Evolutionary conservation across 2,113 vertebrate genomes (phyloP), one percentile per base, ranked within the genome.

Genomic region (Phalacrocorax pelagicus): DNA sequence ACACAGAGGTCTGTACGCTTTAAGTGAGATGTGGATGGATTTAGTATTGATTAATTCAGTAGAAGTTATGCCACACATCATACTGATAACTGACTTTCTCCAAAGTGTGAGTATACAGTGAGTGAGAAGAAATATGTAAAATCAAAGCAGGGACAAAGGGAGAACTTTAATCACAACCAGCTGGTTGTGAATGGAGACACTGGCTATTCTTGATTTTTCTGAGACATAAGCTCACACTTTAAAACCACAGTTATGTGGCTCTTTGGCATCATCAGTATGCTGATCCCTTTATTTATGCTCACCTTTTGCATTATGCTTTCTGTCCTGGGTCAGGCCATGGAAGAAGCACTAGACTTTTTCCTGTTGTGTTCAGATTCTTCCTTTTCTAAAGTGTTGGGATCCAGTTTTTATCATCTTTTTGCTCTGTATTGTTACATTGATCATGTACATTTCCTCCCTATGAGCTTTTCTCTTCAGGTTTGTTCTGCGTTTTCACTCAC

Each of bases 401-500:
- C 57, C 44, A 61, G 17, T 75, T 92, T 91, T 74, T 54, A 16
- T 90, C 36, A 77, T 74, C 11, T 54, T 21, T 77, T 77, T 4
- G 6, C 52, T 85, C 32, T 77, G 5, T 62, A 17, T 86, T 54
- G 57, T 87, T 86, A 30, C 15, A 16, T 93, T 20, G 10, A 40
- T 20, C 0, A 0, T 36, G 9, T 40, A 87, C 1, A 0, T 58
- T 94, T 94, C 46, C 10, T 92, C 70, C 46, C 42, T 22, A 2
- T 59, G 42, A 95, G 49, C n/a, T 88, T 93, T 93, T 70, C 59
- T 88, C 54, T 73, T 81, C 54, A 63, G 40, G 57, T 94, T 95
- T 59, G 34, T 81, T 95, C 72, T 71, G 73, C 79, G n/a, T 87
- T 95, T 93, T 88, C 58, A 58, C 75, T 90, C 80, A 23, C 92